phyloP scores from a whole-genome alignment of 2,113 vertebrate species.

The Nesogale talazaci region DNA sequence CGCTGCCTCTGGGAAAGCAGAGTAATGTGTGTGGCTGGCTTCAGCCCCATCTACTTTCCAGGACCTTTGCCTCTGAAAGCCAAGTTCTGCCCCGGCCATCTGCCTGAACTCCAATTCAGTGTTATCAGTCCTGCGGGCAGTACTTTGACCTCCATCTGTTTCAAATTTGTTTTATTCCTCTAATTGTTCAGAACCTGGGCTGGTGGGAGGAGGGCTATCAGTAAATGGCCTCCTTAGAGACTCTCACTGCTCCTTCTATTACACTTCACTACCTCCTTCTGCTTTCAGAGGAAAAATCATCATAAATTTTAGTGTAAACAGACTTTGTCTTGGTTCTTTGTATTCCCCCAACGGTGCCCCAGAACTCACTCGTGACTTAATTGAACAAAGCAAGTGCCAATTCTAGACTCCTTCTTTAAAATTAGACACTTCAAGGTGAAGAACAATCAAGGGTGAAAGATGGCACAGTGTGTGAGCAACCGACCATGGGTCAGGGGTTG shows the following conservation, averaged over 20 bases:
- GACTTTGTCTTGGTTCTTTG: not conserved
- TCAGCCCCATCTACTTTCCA: not conserved
- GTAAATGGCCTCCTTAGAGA: not conserved
- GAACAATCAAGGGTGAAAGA: not conserved
- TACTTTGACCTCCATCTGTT: not conserved
- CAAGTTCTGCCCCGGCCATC: no score
- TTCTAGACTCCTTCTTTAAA: not conserved
- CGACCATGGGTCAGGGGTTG: not conserved
- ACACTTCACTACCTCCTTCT: not conserved
- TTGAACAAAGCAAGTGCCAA: not conserved
- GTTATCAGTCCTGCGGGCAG: not conserved
- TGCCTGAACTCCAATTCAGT: not conserved
- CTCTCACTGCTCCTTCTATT: not conserved
- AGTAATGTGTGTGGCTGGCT: not conserved
- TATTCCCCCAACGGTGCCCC: not conserved
- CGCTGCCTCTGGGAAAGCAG: not conserved
- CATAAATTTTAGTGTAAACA: not conserved
- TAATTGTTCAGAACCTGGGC: not conserved
- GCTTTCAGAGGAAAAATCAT: not conserved
- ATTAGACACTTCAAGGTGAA: not conserved
- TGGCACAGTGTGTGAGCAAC: not conserved
- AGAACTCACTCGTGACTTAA: not conserved
- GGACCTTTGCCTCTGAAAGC: not conserved
- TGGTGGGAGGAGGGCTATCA: not conserved
- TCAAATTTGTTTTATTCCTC: not conserved